Evolutionary conservation across 1,140 invertebrate species (phyloP).

Genomic region (Whitmania pigra): DNA sequence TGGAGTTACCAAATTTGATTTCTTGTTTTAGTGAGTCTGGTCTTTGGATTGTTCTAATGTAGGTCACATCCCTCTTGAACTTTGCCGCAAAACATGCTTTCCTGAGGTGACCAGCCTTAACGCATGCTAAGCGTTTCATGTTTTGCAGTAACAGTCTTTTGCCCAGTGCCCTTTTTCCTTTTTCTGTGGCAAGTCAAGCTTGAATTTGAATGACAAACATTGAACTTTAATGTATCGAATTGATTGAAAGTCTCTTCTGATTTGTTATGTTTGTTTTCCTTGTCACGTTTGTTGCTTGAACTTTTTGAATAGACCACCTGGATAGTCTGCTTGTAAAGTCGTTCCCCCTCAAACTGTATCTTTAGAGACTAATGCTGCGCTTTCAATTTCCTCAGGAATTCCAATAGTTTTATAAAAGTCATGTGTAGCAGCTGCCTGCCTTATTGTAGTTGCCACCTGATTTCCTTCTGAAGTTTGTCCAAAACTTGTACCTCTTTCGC

Average conservation of each 20-base stretch:
- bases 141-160: constrained; percentile 1
- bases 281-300: not conserved
- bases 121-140: not conserved
- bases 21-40: not conserved
- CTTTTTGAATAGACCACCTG: not conserved
- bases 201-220: not conserved
- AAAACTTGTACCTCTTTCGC: too few species aligned
- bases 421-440: too few species aligned
- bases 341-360: too few species aligned
- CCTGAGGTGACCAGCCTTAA: not conserved
- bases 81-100: not conserved
- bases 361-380: too few species aligned
- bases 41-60: not conserved
- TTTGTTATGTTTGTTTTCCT: not conserved
- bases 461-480: too few species aligned
- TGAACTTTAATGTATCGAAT: not conserved
- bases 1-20: not conserved
- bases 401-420: too few species aligned
- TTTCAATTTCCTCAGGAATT: too few species aligned
- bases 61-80: not conserved
- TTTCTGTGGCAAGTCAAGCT: not conserved
- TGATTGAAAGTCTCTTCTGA: not conserved
- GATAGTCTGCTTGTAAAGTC: not conserved
- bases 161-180: not conserved
- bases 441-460: too few species aligned